Evolutionary conservation across 2,113 vertebrate species (phyloP).

Genomic region (Dermatemys mawii): DNA sequence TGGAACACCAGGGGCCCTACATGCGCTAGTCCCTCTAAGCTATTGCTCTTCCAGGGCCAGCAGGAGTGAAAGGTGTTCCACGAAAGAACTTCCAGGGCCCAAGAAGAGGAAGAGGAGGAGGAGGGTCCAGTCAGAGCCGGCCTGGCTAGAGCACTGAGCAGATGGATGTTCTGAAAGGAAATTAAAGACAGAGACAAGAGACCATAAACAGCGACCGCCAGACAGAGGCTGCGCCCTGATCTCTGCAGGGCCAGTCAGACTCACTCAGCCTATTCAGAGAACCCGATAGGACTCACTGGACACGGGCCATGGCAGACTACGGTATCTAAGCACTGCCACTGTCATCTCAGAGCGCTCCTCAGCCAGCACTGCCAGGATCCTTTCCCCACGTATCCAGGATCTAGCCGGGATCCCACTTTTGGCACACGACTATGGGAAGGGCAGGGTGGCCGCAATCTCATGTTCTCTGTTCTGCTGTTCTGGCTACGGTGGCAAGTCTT

Average conservation of each 20-base stretch:
- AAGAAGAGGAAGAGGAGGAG: not conserved
- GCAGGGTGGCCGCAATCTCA: not conserved
- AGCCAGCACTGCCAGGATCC: not conserved
- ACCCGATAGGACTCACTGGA: not conserved
- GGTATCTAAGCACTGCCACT: not conserved
- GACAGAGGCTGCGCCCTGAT: not conserved
- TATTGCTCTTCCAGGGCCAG: not conserved
- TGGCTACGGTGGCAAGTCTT: not conserved
- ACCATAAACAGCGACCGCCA: not conserved
- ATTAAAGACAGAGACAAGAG: not conserved
- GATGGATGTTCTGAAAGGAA: slow-evolving; percentile 13
- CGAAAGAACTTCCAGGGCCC: not conserved
- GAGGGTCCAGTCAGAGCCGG: not conserved
- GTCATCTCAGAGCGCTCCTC: too few species aligned
- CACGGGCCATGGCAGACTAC: not conserved
- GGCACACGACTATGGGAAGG: not conserved
- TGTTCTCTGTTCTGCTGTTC: not conserved
- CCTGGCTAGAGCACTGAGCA: slow-evolving; percentile 3
- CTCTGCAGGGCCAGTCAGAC: too few species aligned
- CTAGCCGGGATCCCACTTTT: not conserved
- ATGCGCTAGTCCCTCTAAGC: not conserved
- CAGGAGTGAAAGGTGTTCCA: not conserved
- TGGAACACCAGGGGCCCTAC: not conserved
- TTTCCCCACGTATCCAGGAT: not conserved
- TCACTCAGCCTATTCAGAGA: not conserved